Conservation (phyloP, 2,888 invertebrate genomes). For the Campoplex capitator region DNA sequence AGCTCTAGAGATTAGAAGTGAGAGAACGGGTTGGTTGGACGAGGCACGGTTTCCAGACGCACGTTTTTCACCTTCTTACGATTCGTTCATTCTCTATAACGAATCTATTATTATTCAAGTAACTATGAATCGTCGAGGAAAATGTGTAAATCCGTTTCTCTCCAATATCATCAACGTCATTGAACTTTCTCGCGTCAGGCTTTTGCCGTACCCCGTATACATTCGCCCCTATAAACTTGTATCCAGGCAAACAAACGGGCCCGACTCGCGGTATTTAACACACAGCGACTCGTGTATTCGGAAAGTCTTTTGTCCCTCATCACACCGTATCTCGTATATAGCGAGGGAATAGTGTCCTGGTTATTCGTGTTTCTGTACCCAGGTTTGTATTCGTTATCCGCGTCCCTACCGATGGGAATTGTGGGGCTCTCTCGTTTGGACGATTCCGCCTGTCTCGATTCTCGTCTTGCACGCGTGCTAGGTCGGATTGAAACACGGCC, state of each 20-base stretch:
- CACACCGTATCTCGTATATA: background rate
- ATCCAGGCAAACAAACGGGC: conserved; percentile 14
- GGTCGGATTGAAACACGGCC: conserved; percentile 48
- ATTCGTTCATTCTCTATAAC: background rate
- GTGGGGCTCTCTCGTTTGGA: conserved; percentile 50
- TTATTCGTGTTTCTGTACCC: conserved; percentile 59
- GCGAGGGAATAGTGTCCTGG: conserved; percentile 13
- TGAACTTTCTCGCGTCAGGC: background rate
- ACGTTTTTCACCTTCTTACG: background rate
- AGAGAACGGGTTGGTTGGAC: too few relatives aligned
- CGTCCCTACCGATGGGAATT: conserved; percentile 48
- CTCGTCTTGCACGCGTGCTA: conserved; percentile 37
- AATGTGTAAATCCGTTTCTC: background rate
- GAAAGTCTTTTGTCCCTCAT: conserved; percentile 4
- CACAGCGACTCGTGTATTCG: conserved; percentile 8
- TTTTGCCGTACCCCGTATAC: background rate
- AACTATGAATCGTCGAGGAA: background rate
- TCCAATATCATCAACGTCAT: background rate
- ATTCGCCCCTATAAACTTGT: conserved; percentile 2
- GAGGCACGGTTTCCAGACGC: too few relatives aligned
- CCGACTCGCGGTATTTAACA: conserved; percentile 7
- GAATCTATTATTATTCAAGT: background rate
- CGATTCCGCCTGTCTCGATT: conserved; percentile 37
- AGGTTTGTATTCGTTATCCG: conserved; percentile 28
- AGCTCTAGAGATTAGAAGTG: too few relatives aligned